Base-by-base conservation (phyloP, 2,113 vertebrate species). In the Rousettus leschenaultii region DNA sequence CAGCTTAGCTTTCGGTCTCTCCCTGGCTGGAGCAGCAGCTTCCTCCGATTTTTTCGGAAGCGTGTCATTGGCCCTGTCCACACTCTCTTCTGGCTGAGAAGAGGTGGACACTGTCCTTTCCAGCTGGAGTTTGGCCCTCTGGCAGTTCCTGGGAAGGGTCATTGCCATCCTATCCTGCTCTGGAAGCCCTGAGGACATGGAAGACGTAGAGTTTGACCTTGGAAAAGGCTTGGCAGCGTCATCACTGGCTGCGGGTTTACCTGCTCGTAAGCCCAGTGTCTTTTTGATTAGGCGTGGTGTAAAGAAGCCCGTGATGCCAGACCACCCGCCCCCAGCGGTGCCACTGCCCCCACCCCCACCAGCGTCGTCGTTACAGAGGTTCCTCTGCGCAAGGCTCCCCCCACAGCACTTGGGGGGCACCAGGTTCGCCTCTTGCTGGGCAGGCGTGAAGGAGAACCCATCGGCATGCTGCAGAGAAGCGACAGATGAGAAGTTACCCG, bases 251-350 rank as follows among this genome's bases (percentile, higher is more conserved):
- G 99, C 22, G 1, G 99, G 98, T 98, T 99, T 99, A 94, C 99
- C 99, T 63, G 99, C 99, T 98, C 99, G 98, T 94, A 99, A 98
- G 80, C 99, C 99, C 96, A 99, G 98, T 2, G 99, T 99, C 98
- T 99, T 99, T 99, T 99, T 99, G 98, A 99, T 99, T 97, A 99
- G 99, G 85, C 99, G 99, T 10, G 99, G 99, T 3, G 99, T 99
- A 94, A 99, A 99, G 98, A 99, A 99, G 78, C 99, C 99, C 5
- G 99, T 99, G 95, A 99, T 98, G 86, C 99, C 99, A 12, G 99
- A 99, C 99, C 99, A 99, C 95, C 99, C 99, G 28, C 99, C 99
- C 35, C 99, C 98, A 0, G 99, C 98, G 93, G 98, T 98, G 6
- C 99, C 96, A 1, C 98, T 98, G 96, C 99, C 99, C 43, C 99